Evolutionary conservation across 2,888 invertebrate species (phyloP), one percentile per base, ranked within the genome.

Genomic region (Coelopa pilipes): DNA sequence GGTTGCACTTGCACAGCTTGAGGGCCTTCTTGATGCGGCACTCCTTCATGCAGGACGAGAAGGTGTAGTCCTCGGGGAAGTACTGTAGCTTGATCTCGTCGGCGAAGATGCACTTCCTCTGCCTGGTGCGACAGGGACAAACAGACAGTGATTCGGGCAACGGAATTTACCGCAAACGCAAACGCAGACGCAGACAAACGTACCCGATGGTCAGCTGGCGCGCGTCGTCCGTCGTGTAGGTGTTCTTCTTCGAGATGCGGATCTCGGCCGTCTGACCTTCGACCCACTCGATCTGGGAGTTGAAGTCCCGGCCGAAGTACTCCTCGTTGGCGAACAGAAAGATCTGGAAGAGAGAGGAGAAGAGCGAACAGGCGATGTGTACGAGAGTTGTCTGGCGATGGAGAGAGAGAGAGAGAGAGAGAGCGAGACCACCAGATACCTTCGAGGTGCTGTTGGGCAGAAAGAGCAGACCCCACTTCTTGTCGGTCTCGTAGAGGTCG

Each of bases 211-310:
- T 88, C 62, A 95, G 87, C 80, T 94, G 93, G 0, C 91, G 89
- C 0, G 93, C 93, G 81, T 93, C 93, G 74, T 91, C 90, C 0
- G 93, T 94, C 0, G 94, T 94, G 83, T 93, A 93, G 0, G 94
- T 94, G 82, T 93, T 92, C 81, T 93, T 93, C 34, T 93, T 92
- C 0, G 92, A 92, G 82, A 94, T 87, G 5, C 88, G 81, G 15
- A 87, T 82, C 75, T 87, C 87, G 1, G 84, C 84, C 0, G 82
- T 75, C 75, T 87, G 83, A 49, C 80, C 82, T 69, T 82, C 90
- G 62, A 91, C 90, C 93, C 93, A 94, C 1, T 91, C 88, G 77
- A 92, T 92, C 81, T 93, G 93, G 0, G 93, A 91, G 80, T 90
- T 90, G 79, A 91, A 90, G 78, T 93, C 93, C 45, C 92, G 83